These are phyloP conservation scores for Chymomyza costata DNA, from an alignment of 1,140 invertebrate species.

Conservation along the genomic window DNA sequence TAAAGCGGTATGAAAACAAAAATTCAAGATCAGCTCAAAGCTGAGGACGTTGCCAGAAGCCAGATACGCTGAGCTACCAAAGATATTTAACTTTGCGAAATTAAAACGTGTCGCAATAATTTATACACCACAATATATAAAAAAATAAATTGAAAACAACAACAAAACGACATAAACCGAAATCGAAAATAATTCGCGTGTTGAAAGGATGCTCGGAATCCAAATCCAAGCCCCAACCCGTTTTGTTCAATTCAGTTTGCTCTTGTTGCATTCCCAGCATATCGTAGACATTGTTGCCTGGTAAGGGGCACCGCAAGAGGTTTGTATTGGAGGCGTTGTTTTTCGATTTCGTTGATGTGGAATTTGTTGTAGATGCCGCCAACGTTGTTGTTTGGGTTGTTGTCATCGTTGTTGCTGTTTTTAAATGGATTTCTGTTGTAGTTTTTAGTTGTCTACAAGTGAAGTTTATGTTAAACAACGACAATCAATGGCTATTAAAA, in stretches of 20 bases:
- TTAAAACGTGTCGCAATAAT: conserved; percentile 64
- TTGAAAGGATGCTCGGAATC: conserved; percentile 12
- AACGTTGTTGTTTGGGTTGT: too few species aligned
- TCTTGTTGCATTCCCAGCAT: conserved; percentile 10
- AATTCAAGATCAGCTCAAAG: conserved; percentile 32
- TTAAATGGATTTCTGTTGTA: conserved; percentile 68
- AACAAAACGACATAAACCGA: conserved; percentile 50
- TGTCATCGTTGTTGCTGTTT: conserved; percentile 5
- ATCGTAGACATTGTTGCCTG: conserved; percentile 3
- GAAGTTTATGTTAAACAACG: conserved; percentile 60
- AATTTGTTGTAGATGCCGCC: conserved; percentile 1
- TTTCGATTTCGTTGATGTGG: conserved; percentile 28
- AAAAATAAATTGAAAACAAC: conserved; percentile 6
- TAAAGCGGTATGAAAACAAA: conserved; percentile 23
- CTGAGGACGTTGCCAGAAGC: neutral
- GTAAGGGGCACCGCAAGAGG: neutral
- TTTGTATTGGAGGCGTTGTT: conserved; percentile 25
- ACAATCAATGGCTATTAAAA: conserved; percentile 64
- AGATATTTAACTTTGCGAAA: conserved; percentile 28
- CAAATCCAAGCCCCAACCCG: too few species aligned
- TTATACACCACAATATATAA: conserved; percentile 48
- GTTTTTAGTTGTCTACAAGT: conserved; percentile 62
- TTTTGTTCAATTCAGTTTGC: too few species aligned
- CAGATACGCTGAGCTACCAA: conserved; percentile 9
- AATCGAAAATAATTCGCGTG: conserved; percentile 37